Percentiles rank a stretch among this genome's conserved stretches.
These are phyloP conservation scores for Carduelis carduelis DNA, from an alignment of 2,797 vertebrate species.

Conservation along the genomic window DNA sequence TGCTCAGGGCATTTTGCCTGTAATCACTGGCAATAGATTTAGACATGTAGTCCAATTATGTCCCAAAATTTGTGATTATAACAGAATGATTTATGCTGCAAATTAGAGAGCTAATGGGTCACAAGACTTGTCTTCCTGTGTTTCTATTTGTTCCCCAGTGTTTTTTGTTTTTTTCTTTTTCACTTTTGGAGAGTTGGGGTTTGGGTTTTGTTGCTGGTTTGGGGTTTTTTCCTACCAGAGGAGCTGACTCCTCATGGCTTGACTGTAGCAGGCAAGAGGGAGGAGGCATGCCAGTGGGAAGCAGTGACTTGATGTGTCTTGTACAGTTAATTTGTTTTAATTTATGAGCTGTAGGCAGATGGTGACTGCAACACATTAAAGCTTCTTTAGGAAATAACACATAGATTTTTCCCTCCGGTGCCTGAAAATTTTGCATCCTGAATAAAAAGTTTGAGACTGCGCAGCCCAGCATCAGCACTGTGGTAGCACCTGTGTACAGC, in stretches of 20 bases:
- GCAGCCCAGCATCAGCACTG: neutral
- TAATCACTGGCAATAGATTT: conserved; percentile 32
- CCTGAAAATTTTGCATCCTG: neutral
- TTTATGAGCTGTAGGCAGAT: conserved; percentile 9
- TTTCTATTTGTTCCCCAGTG: neutral
- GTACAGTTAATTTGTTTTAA: neutral
- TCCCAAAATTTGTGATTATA: conserved; percentile 17
- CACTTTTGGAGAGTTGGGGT: neutral
- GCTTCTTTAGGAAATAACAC: neutral
- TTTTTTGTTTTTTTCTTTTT: neutral
- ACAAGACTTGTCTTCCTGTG: neutral
- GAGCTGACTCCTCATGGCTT: neutral
- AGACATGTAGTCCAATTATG: neutral
- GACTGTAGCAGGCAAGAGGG: neutral
- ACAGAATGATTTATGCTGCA: neutral
- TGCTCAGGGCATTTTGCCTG: neutral
- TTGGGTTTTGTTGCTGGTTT: neutral
- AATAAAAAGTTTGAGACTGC: neutral
- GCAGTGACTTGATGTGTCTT: neutral
- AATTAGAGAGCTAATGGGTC: neutral
- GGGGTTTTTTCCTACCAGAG: neutral
- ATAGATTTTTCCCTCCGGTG: neutral
- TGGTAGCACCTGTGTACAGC: rapidly evolving
- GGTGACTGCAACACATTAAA: neutral
- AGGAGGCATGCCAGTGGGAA: neutral